Evolutionary conservation across 2,888 invertebrate genomes (phyloP), one percentile per base, ranked within the genome.

Genomic region (Lithophane ornitopus): DNA sequence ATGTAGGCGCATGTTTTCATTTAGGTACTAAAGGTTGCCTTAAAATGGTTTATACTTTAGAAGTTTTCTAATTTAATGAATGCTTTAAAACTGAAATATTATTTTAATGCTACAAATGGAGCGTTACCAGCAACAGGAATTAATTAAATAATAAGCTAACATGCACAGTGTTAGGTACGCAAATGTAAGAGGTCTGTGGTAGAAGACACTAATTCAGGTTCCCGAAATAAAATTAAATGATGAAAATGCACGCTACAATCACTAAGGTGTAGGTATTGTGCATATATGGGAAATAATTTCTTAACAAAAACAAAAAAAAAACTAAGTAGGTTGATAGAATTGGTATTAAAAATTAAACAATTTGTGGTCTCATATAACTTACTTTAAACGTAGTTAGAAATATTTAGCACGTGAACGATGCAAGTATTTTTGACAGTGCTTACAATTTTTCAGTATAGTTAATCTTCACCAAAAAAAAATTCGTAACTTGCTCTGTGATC

Each of bases 121-220:
- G 62, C 14, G 62, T 63, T 78, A 39, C 39, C 28, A 71, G 61
- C 54, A 56, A 58, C 56, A 73, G 54, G 26, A 58, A 66, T 68
- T 0, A 16, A 26, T 41, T 14, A n/a, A 49, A 41, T 34, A 12
- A 59, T 46, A 77, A 83, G 74, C 78, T 77, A 78, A 73, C 87
- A 84, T 87, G 87, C 87, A 72, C 69, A 46, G 76, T 85, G 74
- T 63, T 67, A 22, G 70, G 49, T 63, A n/a, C 41, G 56, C 39
- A 59, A 68, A 75, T 59, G 7, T 28, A 16, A 26, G 41, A 72
- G 22, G 16, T 70, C 14, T 63, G 63, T 82, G 67, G n/a, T 62
- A 14, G 49, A 39, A 44, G 19, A 72, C 71, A 22, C 34, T 59
- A 52, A 12, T 9, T 1, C 63, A 61, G n/a, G 16, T 66, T 61